Base-by-base conservation (phyloP, 2,888 invertebrate species). In the Seira musarum region DNA sequence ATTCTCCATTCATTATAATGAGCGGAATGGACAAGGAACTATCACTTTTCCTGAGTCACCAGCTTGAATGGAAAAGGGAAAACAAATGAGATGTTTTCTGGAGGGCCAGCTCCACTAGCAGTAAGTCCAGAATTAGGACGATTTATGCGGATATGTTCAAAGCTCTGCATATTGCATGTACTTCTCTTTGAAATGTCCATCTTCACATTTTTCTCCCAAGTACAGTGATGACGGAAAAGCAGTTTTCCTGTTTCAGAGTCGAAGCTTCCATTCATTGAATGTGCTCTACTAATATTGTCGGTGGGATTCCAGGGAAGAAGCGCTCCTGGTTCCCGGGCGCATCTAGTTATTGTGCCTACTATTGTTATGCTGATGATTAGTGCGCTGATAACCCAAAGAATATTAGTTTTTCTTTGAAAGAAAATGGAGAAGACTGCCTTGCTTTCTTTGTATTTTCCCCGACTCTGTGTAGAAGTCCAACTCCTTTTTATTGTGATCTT, bases 131-230 rank as follows among this genome's bases (percentile, higher is more conserved):
- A n/a, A n/a, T n/a, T n/a, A n/a, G n/a, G n/a, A n/a, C n/a, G n/a
- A n/a, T n/a, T n/a, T n/a, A n/a, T n/a, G n/a, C n/a, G n/a, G n/a
- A n/a, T n/a, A n/a, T n/a, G n/a, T n/a, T n/a, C n/a, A n/a, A n/a
- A n/a, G n/a, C n/a, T n/a, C n/a, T n/a, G n/a, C n/a, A n/a, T n/a
- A n/a, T n/a, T n/a, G n/a, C n/a, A n/a, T n/a, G n/a, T n/a, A n/a
- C n/a, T n/a, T n/a, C n/a, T n/a, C n/a, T n/a, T n/a, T n/a, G n/a
- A n/a, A n/a, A n/a, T n/a, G n/a, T n/a, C n/a, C n/a, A n/a, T n/a
- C n/a, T n/a, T n/a, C n/a, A n/a, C n/a, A 25, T 69, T 69, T 69
- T 60, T 30, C 30, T 30, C 66, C 21, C 57, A 66, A 74, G 67
- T 67, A 74, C 60, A 66, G 24, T 15, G 57, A 15, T 57, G 57